Base-by-base conservation (phyloP, 2,797 vertebrate genomes). In the Bryconaethiops microstoma region DNA sequence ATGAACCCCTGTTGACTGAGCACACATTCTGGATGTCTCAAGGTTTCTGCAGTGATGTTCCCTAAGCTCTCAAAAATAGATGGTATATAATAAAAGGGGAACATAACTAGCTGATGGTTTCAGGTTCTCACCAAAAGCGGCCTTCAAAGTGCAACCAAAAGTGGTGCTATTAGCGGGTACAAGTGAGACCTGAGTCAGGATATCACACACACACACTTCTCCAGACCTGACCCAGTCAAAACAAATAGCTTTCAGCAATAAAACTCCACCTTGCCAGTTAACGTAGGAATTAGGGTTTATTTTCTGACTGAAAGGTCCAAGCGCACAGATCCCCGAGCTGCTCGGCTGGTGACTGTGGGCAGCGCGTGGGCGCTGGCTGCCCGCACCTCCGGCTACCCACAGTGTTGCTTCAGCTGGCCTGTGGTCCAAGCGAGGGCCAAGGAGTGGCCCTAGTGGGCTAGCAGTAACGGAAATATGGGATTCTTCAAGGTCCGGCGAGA, bases 351-450 rank as follows among this genome's bases (percentile, higher is more conserved):
- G 17, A 64, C 57, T 73, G 80, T 73, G 75, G 80, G 60, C 54
- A 82, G 57, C 6, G 50, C 21, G 19, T 82, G 68, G 75, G 80
- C 40, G 23, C 63, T 5, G 42, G 19, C 45, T 17, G 4, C 19
- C 45, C 25, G n/a, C 63, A 4, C 39, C 72, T 74, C 19, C 19
- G 17, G 25, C 42, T 25, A 52, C 68, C 68, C 29, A 19, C 68
- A 59, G 40, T 82, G 80, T 82, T 82, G 75, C 69, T 65, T 72
- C 74, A 82, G 80, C 74, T 82, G 80, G 75, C 10, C 68, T 82
- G 80, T 48, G 68, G 80, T 72, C 8, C 9, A 4, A 69, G 70
- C 9, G 7, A 60, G 35, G n/a, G 40, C 60, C 59, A 54, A 80
- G 54, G 9, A 35, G 63, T 14, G 68, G 50, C 40, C 19, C n/a